phyloP scores from a whole-genome alignment of 2,888 invertebrate genomes.

The Chorisops tibialis region DNA sequence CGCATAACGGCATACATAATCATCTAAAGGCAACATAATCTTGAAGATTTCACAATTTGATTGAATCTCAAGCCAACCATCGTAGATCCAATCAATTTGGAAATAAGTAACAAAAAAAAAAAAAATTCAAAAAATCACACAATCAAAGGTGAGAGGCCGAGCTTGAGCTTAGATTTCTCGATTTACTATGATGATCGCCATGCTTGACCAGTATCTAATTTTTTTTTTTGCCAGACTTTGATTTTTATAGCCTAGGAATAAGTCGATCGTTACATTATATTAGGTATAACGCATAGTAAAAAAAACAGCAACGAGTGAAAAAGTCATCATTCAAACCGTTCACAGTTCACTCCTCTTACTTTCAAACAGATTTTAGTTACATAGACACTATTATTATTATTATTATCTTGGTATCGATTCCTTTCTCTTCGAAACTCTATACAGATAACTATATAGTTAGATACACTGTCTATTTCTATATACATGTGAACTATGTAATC shows the following conservation, averaged over 20 bases:
- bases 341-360: neutral
- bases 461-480: neutral
- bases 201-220: neutral
- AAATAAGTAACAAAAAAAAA: neutral
- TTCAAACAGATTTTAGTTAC: neutral
- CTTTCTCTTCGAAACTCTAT: constrained; percentile 3
- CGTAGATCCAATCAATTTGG: constrained; percentile 12
- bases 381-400: neutral
- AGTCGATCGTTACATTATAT: neutral
- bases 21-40: too few species aligned
- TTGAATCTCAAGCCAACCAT: constrained; percentile 7
- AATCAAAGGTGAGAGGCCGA: neutral
- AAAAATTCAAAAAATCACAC: neutral
- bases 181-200: neutral
- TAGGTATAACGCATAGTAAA: neutral
- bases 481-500: neutral
- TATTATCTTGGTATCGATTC: neutral
- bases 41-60: constrained; percentile 10
- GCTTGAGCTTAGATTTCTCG: neutral
- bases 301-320: neutral
- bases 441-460: neutral
- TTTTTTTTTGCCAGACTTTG: neutral
- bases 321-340: neutral
- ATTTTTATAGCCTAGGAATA: neutral
- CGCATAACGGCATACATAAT: too few species aligned